These are phyloP conservation scores for Amphiduros pacificus DNA, from an alignment of 2,888 invertebrate species.

Conservation along the genomic window DNA sequence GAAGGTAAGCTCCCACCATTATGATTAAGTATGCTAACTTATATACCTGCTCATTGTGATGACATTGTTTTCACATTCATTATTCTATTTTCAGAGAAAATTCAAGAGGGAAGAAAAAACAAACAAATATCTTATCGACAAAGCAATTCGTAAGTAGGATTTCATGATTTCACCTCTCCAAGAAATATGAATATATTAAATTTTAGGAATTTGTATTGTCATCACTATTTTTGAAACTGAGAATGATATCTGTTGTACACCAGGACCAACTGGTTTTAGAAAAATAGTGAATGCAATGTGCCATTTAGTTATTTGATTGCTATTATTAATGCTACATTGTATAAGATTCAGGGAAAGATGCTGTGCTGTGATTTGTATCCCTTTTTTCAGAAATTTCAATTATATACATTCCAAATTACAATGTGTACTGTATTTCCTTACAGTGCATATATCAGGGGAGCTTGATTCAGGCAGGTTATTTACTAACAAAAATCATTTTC, in stretches of 20 bases:
- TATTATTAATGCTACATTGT: not conserved
- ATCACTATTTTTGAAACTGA: not conserved
- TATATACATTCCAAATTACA: too few relatives aligned
- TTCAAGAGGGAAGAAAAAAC: conserved; percentile 84
- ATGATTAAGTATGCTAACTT: not conserved
- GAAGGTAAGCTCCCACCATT: conserved; percentile 63
- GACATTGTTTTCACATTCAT: not conserved
- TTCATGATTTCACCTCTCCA: too few relatives aligned
- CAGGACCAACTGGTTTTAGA: not conserved
- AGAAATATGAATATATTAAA: not conserved
- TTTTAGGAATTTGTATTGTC: not conserved
- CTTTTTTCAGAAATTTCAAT: too few relatives aligned
- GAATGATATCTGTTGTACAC: not conserved
- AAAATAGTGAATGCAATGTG: not conserved
- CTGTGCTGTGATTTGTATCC: too few relatives aligned
- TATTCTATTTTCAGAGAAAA: conserved; percentile 65
- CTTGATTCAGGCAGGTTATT: too few relatives aligned
- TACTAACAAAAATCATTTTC: too few relatives aligned
- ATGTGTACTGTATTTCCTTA: too few relatives aligned
- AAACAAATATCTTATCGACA: conserved; percentile 61
- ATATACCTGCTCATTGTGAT: not conserved
- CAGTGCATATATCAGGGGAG: too few relatives aligned
- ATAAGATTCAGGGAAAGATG: too few relatives aligned
- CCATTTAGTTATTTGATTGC: not conserved
- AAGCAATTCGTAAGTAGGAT: conserved; percentile 52